Conservation (phyloP, 2,113 vertebrate species). For the Leiothrix lutea region DNA sequence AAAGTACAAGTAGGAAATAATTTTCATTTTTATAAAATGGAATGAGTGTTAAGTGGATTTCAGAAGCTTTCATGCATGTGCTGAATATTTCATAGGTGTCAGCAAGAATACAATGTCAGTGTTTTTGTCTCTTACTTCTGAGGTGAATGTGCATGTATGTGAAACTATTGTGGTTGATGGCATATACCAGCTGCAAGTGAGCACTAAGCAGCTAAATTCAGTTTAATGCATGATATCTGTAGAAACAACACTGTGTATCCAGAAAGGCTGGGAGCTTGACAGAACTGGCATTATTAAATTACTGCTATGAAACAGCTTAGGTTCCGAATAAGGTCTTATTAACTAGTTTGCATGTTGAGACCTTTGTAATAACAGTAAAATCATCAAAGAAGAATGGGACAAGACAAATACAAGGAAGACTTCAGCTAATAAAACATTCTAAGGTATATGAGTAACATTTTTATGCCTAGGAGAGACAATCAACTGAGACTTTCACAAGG, state of each 20-base stretch:
- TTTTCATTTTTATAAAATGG: not conserved
- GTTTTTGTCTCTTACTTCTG: not conserved
- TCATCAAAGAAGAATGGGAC: not conserved
- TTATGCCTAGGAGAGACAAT: too few relatives aligned
- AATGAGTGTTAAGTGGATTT: not conserved
- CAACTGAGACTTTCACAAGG: not conserved
- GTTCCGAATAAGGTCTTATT: not conserved
- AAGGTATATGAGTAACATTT: not conserved
- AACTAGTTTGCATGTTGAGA: not conserved
- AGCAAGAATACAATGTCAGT: not conserved
- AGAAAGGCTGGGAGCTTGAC: not conserved
- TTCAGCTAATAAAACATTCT: not conserved
- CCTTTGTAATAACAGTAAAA: not conserved
- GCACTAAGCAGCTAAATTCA: not conserved
- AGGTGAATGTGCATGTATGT: rapidly evolving
- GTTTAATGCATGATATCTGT: not conserved
- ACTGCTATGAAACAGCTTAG: not conserved
- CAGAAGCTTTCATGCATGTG: not conserved
- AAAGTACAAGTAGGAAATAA: not conserved
- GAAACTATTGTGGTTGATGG: not conserved
- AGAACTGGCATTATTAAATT: not conserved
- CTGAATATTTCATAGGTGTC: not conserved
- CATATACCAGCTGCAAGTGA: not conserved
- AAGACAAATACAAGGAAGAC: not conserved
- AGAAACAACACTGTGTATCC: not conserved